Percentiles rank a stretch among this genome's conserved stretches.
Conservation (phyloP, 2,888 invertebrate species). For the Eustalomyia histrio region DNA sequence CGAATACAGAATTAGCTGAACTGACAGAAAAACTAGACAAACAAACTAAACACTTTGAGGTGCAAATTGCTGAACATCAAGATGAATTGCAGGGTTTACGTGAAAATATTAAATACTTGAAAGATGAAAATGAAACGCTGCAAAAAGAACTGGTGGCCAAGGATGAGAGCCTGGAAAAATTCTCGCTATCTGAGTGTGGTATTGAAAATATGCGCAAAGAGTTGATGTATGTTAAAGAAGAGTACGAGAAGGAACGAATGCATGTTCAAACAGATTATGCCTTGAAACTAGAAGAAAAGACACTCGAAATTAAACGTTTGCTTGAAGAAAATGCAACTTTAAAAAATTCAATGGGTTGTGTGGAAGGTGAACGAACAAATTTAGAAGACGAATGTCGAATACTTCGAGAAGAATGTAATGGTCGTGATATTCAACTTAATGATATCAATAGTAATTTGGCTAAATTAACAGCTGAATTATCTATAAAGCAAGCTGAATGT, state of each 20-base stretch:
- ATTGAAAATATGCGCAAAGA: constrained; percentile 74
- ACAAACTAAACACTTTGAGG: constrained; percentile 66
- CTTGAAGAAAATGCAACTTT: constrained; percentile 66
- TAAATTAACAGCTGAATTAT: constrained; percentile 70
- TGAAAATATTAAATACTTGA: constrained; percentile 72
- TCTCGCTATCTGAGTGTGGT: constrained; percentile 73
- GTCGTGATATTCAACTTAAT: constrained; percentile 70
- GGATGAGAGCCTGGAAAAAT: constrained; percentile 77
- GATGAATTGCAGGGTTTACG: constrained; percentile 72
- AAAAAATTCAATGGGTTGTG: constrained; percentile 66
- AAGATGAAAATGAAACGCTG: constrained; percentile 72
- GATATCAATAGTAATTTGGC: constrained; percentile 69
- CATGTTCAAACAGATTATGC: constrained; percentile 63
- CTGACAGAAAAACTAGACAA: constrained; percentile 66
- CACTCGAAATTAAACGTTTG: constrained; percentile 68
- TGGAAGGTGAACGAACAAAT: constrained; percentile 70
- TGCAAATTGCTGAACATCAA: constrained; percentile 66
- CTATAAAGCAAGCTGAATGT: constrained; percentile 73
- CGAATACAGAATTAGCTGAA: constrained; percentile 64
- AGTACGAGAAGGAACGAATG: constrained; percentile 71
- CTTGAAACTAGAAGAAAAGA: constrained; percentile 69
- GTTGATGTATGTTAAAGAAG: constrained; percentile 71
- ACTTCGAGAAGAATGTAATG: constrained; percentile 71
- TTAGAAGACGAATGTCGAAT: constrained; percentile 71
- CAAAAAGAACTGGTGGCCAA: constrained; percentile 74